Conservation (phyloP, 1,140 invertebrate genomes). For the Centruroides vittatus region DNA sequence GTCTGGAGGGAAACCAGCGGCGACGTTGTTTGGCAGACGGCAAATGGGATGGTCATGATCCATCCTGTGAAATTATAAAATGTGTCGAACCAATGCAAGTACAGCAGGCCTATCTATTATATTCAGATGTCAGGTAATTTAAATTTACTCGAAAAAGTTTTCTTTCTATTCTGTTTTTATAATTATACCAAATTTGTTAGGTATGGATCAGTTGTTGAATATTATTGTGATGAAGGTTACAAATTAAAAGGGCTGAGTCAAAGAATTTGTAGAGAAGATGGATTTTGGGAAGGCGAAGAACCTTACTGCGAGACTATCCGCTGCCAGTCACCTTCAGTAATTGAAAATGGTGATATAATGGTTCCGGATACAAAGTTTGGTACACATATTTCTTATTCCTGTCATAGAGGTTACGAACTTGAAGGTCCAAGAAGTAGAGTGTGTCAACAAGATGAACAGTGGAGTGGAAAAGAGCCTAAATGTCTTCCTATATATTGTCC, state of each 20-base stretch:
- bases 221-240: slow-evolving; percentile 30
- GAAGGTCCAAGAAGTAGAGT: slow-evolving; percentile 18
- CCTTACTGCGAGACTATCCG: slow-evolving; percentile 8
- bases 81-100: slow-evolving; percentile 11
- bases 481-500: slow-evolving; percentile 22
- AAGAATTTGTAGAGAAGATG: slow-evolving; percentile 20
- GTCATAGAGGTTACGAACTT: slow-evolving; percentile 25
- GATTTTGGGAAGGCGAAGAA: slow-evolving; percentile 23
- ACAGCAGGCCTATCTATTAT: slow-evolving; percentile 10
- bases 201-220: slow-evolving; percentile 19
- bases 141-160: background rate
- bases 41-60: slow-evolving; percentile 39
- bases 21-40: slow-evolving; percentile 36
- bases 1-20: slow-evolving; percentile 27
- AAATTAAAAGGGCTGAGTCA: slow-evolving; percentile 24
- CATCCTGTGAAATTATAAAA: slow-evolving; percentile 17
- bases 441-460: slow-evolving; percentile 23
- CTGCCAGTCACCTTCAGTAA: background rate
- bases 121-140: slow-evolving; percentile 19
- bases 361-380: background rate
- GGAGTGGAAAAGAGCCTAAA: slow-evolving; percentile 20
- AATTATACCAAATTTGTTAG: background rate
- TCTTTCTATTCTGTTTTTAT: background rate
- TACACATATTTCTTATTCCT: slow-evolving; percentile 14
- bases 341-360: background rate